Evolutionary conservation across 2,113 vertebrate genomes (phyloP), one percentile per base, ranked within the genome.

Genomic region (Jaculus jaculus): DNA sequence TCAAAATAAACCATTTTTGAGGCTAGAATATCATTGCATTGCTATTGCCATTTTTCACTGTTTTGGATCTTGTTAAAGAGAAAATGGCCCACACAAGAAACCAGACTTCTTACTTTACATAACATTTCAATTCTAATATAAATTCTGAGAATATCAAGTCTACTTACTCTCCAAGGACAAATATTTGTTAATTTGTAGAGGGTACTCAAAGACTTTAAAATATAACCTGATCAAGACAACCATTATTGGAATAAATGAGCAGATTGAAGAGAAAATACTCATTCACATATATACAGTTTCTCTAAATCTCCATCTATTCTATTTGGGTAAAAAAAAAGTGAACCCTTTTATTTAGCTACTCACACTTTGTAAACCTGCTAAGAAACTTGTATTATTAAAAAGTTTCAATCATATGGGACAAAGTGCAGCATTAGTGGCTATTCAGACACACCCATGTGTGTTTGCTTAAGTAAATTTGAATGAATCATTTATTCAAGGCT

Each of bases 361-460:
- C 58, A 91, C 15, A 74, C 42, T 96, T 80, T 23, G 47, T 77
- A 95, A 94, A 90, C 61, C 20, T 92, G 74, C 77, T 84, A 88
- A 24, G 63, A 84, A 89, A 94, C 60, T 81, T 39, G 21, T 89
- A 65, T 84, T 84, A 86, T 58, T 82, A 72, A 82, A 90, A 92
- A 79, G 91, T 86, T 26, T 87, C 93, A 95, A 81, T 94, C 74
- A 94, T 81, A 95, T 60, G 84, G 93, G 94, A 93, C 78, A 95
- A 96, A 96, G 96, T 96, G 95, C 93, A 95, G 94, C 93, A 96
- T 96, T 63, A 88, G 88, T 90, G 90, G 88, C 84, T 81, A 95
- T 81, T 96, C 66, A 95, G 90, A 95, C 75, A 96, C 24, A 61
- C 71, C 87, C 47, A 51, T 54, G 78, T n/a, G 6, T 72, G 90